Evolutionary conservation across 37 sponge, comb jelly and placozoan species (phyloP), one percentile per base, ranked within the genome.

Genomic region (Theonella swinhoei): DNA sequence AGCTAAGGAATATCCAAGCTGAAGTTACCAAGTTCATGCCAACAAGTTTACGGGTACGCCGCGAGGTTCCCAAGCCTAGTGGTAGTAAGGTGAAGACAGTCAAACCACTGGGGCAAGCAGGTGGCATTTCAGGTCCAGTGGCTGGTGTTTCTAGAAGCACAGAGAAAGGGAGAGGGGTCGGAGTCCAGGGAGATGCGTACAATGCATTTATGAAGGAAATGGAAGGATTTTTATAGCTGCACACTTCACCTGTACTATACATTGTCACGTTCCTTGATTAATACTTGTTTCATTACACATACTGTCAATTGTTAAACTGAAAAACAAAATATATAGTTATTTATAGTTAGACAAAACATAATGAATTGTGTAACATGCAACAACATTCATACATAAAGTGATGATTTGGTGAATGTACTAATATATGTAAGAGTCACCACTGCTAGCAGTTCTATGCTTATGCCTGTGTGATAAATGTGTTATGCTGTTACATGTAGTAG

Each of bases 1-100:
- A 92, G 79, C 75, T 97, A 0, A 75, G 97, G 35, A 92, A 94
- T 74, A 94, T 88, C 72, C 80, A 88, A 37, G 95, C 97, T 24
- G 97, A 97, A 76, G 95, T 97, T n/a, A 97, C 95, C 31, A 97
- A 97, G 67, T 94, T 97, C 47, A 84, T 94, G 82, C 97, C 97
- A 0, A 94, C 95, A 3, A 82, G 94, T 17, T 89, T 97, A 34
- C 64, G 90, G 29, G 92, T 97, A 0, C 72, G 97, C 39, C 77
- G 97, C 32, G 95, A 97, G 20, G 86, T 88, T 61, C 95, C 95
- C 38, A 91, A 88, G 42, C 24, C 41, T 11, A 33, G 72, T 28
- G 87, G 78, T 34, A 42, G 74, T 0, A 88, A 84, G 78, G 19
- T 76, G 31, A 80, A 72, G 28, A 47, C 75, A 42, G 62, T 19